A percentile compares a stretch with the other conserved stretches of the same genome.
phyloP scores from a whole-genome alignment of 2,113 vertebrate genomes.

The Spilogale gracilis region DNA sequence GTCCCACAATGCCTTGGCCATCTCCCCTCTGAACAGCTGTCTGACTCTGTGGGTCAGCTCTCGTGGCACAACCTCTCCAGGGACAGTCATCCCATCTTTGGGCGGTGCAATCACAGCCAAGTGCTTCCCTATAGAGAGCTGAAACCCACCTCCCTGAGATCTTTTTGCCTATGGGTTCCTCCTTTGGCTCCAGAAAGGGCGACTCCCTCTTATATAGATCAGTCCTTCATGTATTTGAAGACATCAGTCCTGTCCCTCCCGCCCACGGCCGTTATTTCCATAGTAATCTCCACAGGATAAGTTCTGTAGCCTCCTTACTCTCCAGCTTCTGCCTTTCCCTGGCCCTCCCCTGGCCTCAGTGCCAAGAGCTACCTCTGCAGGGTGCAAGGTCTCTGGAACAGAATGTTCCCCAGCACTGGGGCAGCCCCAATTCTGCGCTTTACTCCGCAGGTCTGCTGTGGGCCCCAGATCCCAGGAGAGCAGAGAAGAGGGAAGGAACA shows the following conservation, averaged over 20 bases:
- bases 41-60: not conserved
- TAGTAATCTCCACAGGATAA: not conserved
- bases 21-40: not conserved
- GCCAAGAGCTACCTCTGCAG: conserved; percentile 26
- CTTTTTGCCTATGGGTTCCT: not conserved
- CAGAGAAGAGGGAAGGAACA: not conserved
- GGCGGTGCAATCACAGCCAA: not conserved
- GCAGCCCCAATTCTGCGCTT: not conserved
- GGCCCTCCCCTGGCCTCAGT: not conserved
- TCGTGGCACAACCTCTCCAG: not conserved
- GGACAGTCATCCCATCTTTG: conserved; percentile 44
- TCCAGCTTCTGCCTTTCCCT: conserved; percentile 30
- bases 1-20: not conserved
- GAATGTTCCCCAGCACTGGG: conserved; percentile 41
- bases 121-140: conserved; percentile 51
- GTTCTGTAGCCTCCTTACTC: not conserved
- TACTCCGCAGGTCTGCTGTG: not conserved
- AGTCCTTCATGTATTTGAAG: conserved; percentile 49
- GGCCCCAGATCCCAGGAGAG: not conserved
- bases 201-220: not conserved
- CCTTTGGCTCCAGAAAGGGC: conserved; percentile 1
- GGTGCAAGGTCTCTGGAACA: conserved; percentile 56
- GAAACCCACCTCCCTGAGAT: conserved; percentile 37
- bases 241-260: not conserved
- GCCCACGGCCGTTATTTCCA: not conserved